Evolutionary conservation across 2,797 vertebrate genomes (phyloP), one percentile per base, ranked within the genome.

Genomic region (Channallabes apus): DNA sequence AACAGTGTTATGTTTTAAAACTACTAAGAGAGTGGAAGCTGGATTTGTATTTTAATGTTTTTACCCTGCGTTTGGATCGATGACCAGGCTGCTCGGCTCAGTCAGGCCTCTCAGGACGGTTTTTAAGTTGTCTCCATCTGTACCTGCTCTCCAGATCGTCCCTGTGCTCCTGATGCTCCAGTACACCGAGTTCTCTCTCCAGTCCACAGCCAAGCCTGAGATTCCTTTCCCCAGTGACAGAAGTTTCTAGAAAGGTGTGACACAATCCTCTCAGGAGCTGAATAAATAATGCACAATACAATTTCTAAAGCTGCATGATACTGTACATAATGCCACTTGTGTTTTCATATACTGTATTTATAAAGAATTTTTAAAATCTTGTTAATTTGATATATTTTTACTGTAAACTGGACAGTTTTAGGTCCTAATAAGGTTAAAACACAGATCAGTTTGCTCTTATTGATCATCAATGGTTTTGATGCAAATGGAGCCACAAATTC

Each of bases 141-240:
- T 90, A 85, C 96, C 94, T 6, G 96, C 96, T 64, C 84, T 92
- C 89, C 96, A 96, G 90, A 99, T 95, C 76, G 92, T 95, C 91
- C 97, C 96, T 88, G 95, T 96, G 88, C 95, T 93, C 61, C 88
- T 92, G 82, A 95, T 96, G 85, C 95, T 95, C 96, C 97, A 98
- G 75, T 97, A 94, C 58, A 98, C 86, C 14, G 90, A 86, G 86
- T 94, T 95, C 90, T 94, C 94, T 91, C 97, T 92, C 97, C 97
- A 99, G 90, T 99, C 96, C 90, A 99, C 94, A 87, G 96, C 95
- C 86, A 99, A 95, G 78, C 96, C 97, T 5, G 96, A 96, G 87
- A 97, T 91, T 80, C 95, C 95, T 94, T 95, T 96, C 87, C 95
- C 95, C 88, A 94, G 90, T 54, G 94, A 94, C 81, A 94, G 93